Base-by-base conservation (phyloP, 64 coral and sea anemone genomes). In the Pocillopora damicornis region DNA sequence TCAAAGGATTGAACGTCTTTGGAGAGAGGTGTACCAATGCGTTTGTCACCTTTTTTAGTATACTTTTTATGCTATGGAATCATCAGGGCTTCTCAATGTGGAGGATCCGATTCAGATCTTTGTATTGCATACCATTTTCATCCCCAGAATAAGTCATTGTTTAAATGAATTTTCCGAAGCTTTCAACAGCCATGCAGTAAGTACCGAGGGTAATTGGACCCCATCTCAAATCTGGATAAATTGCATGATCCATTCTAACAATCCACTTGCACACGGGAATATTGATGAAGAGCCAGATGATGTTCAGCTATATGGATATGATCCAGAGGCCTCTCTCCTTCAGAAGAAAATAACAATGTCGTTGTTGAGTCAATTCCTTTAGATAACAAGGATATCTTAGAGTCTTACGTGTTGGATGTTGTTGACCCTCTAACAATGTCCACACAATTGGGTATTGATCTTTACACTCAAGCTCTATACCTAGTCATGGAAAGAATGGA, bases 31-130 rank as follows among this genome's bases (percentile, higher is more conserved):
- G 56, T 87, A 73, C 73, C 37, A 69, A 75, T 87, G 85, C 75
- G 85, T 75, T 67, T 87, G 85, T 15, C 85, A 87, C 73, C 22
- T 87, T 87, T 73, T 75, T 42, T 90, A 87, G 25, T 87, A 87
- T 75, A 56, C 73, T 45, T 87, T 87, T 25, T 87, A 87, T 75
- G 85, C 85, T 58, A 87, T 87, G 85, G 85, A 74, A 42, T 72
- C 59, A 73, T 75, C 71, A 5, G 85, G 85, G 59, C 56, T 87
- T 87, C 67, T 87, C 16, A 51, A 87, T 59, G 68, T 87, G 58
- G 73, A 66, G 61, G 74, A 88, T 88, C 69, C 56, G 18, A 88
- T 75, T 75, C 86, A 88, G 35, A 72, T 77, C 62, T 88, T 88
- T 60, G 76, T 73, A 42, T 76, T 76, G 59, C 73, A 76, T 60